Base-by-base conservation (phyloP, 2,113 vertebrate species). In the Gallinago jamesoni region DNA sequence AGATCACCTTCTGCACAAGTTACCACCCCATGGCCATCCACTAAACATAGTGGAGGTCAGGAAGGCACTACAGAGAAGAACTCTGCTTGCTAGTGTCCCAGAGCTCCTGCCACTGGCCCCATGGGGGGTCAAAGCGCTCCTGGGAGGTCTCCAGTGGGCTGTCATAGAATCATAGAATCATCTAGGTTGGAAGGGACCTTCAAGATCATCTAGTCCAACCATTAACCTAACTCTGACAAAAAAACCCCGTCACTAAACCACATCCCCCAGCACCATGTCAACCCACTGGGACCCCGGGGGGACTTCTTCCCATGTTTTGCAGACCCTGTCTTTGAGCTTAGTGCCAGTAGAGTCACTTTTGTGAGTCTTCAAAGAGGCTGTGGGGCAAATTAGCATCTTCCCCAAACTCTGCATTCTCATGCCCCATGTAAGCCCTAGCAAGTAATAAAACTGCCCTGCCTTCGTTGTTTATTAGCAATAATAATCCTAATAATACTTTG, bases 1-100 rank as follows among this genome's bases (percentile, higher is more conserved):
- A 87, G 89, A 62, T 50, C 76, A 33, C 55, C 59, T 79, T 53
- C 75, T 56, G 22, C n/a, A 22, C 14, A 33, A 15, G 45, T 56
- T 92, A 8, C 30, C 35, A 10, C 4, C 22, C 60, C 52, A 41
- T 41, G 60, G 37, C 63, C 24, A 66, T 68, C 24, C 55, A 37
- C 28, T 48, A 33, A 37, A 70, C 0, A 0, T 3, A 7, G 30
- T 53, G 25, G 47, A 84, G 41, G 12, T 30, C 45, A 59, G 45
- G 28, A 70, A 25, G 28, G 24, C 43, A 25, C 50, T 57, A 45
- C 23, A 83, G 75, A 85, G 43, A 1, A 1, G 17, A 31, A 17
- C 16, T 84, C 11, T 7, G 12, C 7, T 45, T 0, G 0, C 25
- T 0, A 0, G 72, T 37, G 37, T 14, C 60, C 2, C 6, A 63